phyloP scores from a whole-genome alignment of 2,113 vertebrate species.

The Cyprinodon variegatus region DNA sequence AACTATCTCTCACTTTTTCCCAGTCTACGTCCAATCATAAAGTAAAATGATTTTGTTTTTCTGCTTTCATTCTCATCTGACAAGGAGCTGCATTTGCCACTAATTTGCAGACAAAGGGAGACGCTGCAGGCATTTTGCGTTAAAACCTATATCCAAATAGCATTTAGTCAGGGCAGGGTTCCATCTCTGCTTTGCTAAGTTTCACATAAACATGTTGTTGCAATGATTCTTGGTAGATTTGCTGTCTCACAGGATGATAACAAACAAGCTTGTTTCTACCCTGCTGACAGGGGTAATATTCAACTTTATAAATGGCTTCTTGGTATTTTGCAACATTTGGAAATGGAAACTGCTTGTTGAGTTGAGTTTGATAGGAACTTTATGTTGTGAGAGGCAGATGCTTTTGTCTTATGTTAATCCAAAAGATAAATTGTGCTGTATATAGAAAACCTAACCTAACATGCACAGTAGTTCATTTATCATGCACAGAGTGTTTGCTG shows the following conservation, averaged over 20 bases:
- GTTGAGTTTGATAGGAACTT: conserved; percentile 7
- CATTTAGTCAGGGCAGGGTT: neutral
- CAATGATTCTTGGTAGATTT: neutral
- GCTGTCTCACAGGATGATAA: neutral
- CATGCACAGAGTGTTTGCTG: neutral
- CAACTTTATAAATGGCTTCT: conserved; percentile 3
- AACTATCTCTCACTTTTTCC: neutral
- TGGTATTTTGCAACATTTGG: conserved; percentile 19
- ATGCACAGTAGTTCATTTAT: neutral
- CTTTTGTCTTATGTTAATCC: neutral
- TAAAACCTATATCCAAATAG: neutral
- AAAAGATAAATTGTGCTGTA: conserved; percentile 6
- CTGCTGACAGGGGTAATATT: neutral
- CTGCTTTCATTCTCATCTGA: neutral
- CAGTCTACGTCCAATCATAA: neutral
- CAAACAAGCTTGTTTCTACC: neutral
- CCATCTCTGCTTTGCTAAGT: neutral
- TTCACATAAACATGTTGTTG: neutral
- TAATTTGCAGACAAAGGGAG: neutral
- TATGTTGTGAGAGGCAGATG: conserved; percentile 3
- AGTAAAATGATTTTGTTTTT: neutral
- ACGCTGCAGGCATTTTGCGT: neutral
- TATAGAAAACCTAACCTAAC: neutral
- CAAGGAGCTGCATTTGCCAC: neutral
- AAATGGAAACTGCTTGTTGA: conserved; percentile 17